Conservation (phyloP, 2,113 vertebrate species). For the Trinectes maculatus region DNA sequence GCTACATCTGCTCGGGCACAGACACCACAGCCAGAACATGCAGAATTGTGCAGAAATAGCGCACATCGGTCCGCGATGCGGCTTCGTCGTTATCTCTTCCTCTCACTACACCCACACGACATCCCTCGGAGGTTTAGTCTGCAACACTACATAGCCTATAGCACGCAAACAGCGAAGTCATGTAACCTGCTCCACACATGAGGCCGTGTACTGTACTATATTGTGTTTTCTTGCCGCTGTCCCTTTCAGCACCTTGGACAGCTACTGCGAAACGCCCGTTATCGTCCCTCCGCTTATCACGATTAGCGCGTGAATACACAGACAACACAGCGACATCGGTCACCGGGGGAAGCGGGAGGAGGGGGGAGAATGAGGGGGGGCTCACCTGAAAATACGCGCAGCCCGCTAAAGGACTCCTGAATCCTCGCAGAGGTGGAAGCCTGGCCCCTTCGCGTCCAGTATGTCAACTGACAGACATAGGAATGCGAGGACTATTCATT, state of each 20-base stretch:
- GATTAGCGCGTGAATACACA: slow-evolving; percentile 44
- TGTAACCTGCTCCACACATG: slow-evolving; percentile 48
- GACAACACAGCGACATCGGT: slow-evolving; percentile 45
- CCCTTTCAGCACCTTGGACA: slow-evolving; percentile 73
- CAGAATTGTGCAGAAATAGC: slow-evolving; percentile 28
- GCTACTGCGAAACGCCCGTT: slow-evolving; percentile 52
- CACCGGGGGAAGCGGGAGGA: slow-evolving; percentile 33
- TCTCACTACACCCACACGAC: slow-evolving; percentile 49
- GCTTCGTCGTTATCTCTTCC: slow-evolving; percentile 28
- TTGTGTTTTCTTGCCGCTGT: slow-evolving; percentile 25
- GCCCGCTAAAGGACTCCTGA: slow-evolving; percentile 65
- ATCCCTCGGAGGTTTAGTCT: slow-evolving; percentile 56
- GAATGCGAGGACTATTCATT: slow-evolving; percentile 78
- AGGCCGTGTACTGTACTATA: slow-evolving; percentile 43
- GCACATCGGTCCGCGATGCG: slow-evolving; percentile 41
- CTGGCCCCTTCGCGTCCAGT: slow-evolving; percentile 60
- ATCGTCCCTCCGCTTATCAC: slow-evolving; percentile 19
- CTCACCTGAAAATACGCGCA: slow-evolving; percentile 71
- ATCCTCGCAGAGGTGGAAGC: slow-evolving; percentile 67
- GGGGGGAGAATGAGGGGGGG: slow-evolving; percentile 3
- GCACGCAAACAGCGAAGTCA: slow-evolving; percentile 66
- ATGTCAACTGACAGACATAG: slow-evolving; percentile 79
- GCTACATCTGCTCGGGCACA: slow-evolving; percentile 36
- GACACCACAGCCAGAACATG: slow-evolving; percentile 47
- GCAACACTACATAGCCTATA: slow-evolving; percentile 53